Percentiles rank a stretch among this genome's conserved stretches.
These are phyloP conservation scores for Caenorhabditis plicata DNA, from an alignment of 2,888 invertebrate species.

Conservation along the genomic window DNA sequence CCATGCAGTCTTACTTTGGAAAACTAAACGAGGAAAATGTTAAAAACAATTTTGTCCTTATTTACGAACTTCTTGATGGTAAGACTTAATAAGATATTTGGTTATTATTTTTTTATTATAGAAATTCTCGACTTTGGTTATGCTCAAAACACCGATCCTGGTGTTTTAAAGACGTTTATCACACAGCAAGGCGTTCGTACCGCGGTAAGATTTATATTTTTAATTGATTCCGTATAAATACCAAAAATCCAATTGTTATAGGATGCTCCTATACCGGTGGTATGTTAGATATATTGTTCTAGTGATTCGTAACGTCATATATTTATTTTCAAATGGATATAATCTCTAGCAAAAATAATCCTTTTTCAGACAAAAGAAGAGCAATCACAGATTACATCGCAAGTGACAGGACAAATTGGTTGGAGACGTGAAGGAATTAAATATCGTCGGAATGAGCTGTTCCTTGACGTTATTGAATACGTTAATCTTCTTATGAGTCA, in stretches of 20 bases:
- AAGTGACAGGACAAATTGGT: conserved; percentile 79
- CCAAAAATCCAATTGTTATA: conserved; percentile 9
- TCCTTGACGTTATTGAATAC: conserved; percentile 96
- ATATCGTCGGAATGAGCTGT: conserved; percentile 94
- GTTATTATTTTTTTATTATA: conserved; percentile 67
- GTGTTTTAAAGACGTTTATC: conserved; percentile 97
- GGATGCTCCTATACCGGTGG: conserved; percentile 39
- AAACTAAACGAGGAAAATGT: conserved; percentile 99
- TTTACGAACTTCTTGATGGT: conserved; percentile 93
- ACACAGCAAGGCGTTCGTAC: conserved; percentile 89
- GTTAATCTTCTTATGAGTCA: conserved; percentile 99
- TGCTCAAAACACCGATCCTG: conserved; percentile 98
- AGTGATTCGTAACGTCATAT: conserved; percentile 1
- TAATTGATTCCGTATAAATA: conserved; percentile 1
- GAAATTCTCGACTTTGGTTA: conserved; percentile 99
- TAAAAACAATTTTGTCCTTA: conserved; percentile 99
- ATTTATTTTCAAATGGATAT: conserved; percentile 6
- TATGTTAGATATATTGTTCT: conserved; percentile 28
- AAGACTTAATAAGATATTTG: background rate
- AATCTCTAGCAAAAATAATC: conserved; percentile 1
- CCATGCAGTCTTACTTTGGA: conserved; percentile 98
- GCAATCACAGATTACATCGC: conserved; percentile 97
- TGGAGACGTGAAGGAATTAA: conserved; percentile 99
- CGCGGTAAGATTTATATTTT: conserved; percentile 48
- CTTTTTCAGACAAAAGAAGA: conserved; percentile 90